A percentile compares a stretch with the other conserved stretches of the same genome.
These are phyloP conservation scores for Hydropsyche tenuis DNA, from an alignment of 1,140 invertebrate species.

Conservation along the genomic window DNA sequence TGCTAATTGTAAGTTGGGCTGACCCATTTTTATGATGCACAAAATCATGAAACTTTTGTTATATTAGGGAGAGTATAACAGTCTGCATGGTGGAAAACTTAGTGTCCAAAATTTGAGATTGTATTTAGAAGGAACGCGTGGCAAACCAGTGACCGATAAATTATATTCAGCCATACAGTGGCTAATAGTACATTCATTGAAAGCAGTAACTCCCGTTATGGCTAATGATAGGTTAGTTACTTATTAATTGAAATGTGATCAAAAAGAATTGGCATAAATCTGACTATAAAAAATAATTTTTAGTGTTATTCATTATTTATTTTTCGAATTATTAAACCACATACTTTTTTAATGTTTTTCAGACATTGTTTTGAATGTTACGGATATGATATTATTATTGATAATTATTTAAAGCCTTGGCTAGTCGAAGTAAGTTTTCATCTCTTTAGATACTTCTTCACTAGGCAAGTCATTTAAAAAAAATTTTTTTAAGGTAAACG, in stretches of 20 bases:
- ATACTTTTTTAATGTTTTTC: slow-evolving; percentile 69
- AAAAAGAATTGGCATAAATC: not conserved
- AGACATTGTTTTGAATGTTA: slow-evolving; percentile 89
- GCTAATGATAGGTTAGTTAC: slow-evolving; percentile 66
- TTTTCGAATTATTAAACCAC: slow-evolving; percentile 57
- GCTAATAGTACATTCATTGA: slow-evolving; percentile 86
- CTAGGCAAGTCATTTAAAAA: slow-evolving; percentile 15
- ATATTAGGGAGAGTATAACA: slow-evolving; percentile 89
- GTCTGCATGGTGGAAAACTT: slow-evolving; percentile 93
- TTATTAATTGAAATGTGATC: not conserved
- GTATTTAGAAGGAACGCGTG: slow-evolving; percentile 89
- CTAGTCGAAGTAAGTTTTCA: slow-evolving; percentile 74
- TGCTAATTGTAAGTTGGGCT: too few relatives aligned
- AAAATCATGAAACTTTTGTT: too few relatives aligned
- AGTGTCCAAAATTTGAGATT: slow-evolving; percentile 89
- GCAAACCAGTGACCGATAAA: slow-evolving; percentile 84
- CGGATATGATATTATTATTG: slow-evolving; percentile 92
- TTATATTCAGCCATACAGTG: slow-evolving; percentile 86
- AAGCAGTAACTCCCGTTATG: slow-evolving; percentile 82
- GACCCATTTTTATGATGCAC: too few relatives aligned
- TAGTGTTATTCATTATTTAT: not conserved
- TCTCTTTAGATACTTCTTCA: not conserved
- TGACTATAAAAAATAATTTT: not conserved
- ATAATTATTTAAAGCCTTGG: slow-evolving; percentile 85
- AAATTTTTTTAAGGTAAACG: slow-evolving; percentile 78